Percentiles rank a stretch among this genome's conserved stretches.
Evolutionary conservation across 2,797 vertebrate species (phyloP).

Genomic region (Dryobates pubescens): DNA sequence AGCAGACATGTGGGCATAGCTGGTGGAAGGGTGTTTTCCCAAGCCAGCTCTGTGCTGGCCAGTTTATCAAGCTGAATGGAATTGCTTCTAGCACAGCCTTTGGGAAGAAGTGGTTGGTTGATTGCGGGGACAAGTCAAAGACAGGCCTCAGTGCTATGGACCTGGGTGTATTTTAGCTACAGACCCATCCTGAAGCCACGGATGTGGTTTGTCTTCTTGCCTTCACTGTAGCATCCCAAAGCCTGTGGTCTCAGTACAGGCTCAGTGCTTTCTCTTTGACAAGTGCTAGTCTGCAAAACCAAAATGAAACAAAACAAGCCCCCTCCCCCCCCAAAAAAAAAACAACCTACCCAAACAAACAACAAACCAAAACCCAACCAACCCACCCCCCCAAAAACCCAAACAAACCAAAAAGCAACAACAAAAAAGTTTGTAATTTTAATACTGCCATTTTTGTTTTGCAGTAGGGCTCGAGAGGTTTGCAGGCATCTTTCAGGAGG

Average conservation of each 20-base stretch:
- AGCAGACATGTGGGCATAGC: accelerated
- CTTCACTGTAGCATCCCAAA: background rate
- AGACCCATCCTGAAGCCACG: background rate
- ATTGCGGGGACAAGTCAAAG: accelerated
- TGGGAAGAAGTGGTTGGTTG: background rate
- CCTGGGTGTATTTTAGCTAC: background rate
- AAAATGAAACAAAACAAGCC: no score
- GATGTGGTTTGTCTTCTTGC: accelerated
- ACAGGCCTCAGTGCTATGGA: background rate
- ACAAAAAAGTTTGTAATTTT: background rate
- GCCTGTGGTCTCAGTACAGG: background rate
- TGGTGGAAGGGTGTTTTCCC: background rate
- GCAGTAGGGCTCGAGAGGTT: background rate
- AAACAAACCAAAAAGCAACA: no score
- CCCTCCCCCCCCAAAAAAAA: no score
- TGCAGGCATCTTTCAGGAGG: background rate
- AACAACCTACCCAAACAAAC: no score
- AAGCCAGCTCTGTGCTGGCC: background rate
- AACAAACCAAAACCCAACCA: background rate
- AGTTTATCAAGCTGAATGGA: background rate
- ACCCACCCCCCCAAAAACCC: no score
- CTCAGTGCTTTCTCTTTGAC: background rate
- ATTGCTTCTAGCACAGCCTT: background rate
- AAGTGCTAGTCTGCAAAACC: background rate
- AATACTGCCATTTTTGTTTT: background rate